Evolutionary conservation across 2,113 vertebrate species (phyloP).

Genomic region (Chaetodon auriga): DNA sequence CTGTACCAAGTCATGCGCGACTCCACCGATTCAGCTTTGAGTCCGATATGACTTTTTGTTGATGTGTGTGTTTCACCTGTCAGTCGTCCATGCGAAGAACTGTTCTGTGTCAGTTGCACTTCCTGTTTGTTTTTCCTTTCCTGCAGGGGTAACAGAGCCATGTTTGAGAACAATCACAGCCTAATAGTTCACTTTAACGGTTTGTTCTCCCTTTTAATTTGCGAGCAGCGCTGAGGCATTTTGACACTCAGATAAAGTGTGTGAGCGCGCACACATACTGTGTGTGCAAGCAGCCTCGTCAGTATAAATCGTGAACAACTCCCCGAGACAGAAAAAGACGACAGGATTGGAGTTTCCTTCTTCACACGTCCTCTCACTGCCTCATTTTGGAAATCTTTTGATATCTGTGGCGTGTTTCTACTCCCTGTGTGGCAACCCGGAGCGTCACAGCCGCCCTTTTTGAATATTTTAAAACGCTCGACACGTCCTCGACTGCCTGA

Average conservation of each 20-base stretch:
- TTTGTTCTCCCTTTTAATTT: slow-evolving; percentile 27
- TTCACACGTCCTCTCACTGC: slow-evolving; percentile 15
- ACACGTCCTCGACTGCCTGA: slow-evolving; percentile 22
- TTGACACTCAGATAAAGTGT: slow-evolving; percentile 36
- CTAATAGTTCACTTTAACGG: slow-evolving; percentile 3
- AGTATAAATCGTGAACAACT: slow-evolving; percentile 10
- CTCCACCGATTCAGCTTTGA: slow-evolving; percentile 33
- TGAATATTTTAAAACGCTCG: slow-evolving; percentile 45
- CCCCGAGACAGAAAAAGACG: not conserved
- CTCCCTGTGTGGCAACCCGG: not conserved
- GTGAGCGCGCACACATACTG: not conserved
- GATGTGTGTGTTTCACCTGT: slow-evolving; percentile 36
- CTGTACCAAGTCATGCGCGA: slow-evolving; percentile 54
- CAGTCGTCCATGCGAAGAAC: slow-evolving; percentile 25
- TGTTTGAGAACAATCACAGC: slow-evolving; percentile 56
- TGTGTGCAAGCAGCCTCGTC: not conserved
- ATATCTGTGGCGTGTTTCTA: slow-evolving; percentile 48
- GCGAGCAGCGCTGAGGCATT: slow-evolving; percentile 54
- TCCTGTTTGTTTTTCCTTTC: slow-evolving; percentile 20
- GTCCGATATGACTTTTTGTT: slow-evolving; percentile 32
- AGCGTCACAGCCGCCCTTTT: slow-evolving; percentile 19
- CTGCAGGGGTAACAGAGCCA: slow-evolving; percentile 41
- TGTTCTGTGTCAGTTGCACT: slow-evolving; percentile 24
- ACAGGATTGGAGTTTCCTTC: not conserved
- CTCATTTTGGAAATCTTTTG: slow-evolving; percentile 47